These are phyloP conservation scores for Bos javanicus DNA, from an alignment of 2,113 vertebrate species.

Conservation along the genomic window DNA sequence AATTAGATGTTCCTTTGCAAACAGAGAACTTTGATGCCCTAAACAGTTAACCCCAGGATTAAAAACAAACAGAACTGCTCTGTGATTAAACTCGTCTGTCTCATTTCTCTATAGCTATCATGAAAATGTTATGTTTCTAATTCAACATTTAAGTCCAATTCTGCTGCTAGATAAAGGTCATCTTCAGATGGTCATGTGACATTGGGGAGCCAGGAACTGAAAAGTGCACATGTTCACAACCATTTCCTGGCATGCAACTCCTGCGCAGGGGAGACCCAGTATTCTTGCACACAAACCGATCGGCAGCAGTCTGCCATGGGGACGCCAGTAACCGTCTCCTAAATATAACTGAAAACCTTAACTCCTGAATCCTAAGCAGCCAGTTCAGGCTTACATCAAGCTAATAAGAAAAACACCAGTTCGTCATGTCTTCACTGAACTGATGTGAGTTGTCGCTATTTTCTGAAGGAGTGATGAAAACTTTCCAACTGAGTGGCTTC, in stretches of 20 bases:
- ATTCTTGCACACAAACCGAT: neutral
- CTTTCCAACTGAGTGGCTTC: neutral
- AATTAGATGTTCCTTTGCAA: neutral
- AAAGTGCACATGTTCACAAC: neutral
- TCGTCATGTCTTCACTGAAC: neutral
- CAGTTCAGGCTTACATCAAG: neutral
- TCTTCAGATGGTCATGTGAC: neutral
- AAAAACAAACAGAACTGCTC: conserved; percentile 28
- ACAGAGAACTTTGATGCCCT: neutral
- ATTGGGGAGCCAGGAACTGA: neutral
- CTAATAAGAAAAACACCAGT: neutral
- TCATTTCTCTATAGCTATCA: conserved; percentile 51
- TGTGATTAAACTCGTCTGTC: conserved; percentile 39
- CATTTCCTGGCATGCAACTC: neutral
- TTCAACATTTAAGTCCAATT: conserved; percentile 24
- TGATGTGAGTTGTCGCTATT: neutral
- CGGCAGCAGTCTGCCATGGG: neutral
- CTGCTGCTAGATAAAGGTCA: conserved; percentile 38
- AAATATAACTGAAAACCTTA: neutral
- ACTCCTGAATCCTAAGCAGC: neutral
- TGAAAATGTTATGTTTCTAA: conserved; percentile 51
- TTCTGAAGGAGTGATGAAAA: neutral
- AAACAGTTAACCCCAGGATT: conserved; percentile 12
- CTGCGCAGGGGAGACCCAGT: neutral
- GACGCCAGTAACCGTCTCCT: neutral